Conservation (phyloP, 1,140 invertebrate genomes). For the Pseudomyrmex gracilis region DNA sequence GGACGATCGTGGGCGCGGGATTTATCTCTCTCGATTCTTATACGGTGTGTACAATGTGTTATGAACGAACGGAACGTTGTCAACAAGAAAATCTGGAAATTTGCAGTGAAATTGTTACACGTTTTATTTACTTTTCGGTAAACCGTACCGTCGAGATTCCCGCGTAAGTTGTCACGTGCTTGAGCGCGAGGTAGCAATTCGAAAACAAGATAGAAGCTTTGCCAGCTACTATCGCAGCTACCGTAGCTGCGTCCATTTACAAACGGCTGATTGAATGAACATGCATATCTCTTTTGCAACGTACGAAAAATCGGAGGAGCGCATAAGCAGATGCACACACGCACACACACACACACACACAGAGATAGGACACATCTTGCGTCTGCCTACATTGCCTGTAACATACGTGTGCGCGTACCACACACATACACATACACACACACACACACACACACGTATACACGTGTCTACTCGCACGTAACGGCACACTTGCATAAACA, state of each 20-base stretch:
- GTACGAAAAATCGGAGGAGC: slow-evolving; percentile 48
- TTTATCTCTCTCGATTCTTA: slow-evolving; percentile 68
- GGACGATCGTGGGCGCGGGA: slow-evolving; percentile 47
- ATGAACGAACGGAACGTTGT: slow-evolving; percentile 54
- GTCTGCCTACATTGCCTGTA: slow-evolving; percentile 22
- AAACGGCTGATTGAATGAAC: slow-evolving; percentile 41
- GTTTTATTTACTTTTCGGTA: background rate
- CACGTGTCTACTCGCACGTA: slow-evolving; percentile 61
- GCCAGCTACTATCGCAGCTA: background rate
- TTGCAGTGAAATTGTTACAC: background rate
- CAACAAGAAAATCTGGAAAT: slow-evolving; percentile 33
- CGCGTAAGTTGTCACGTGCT: background rate
- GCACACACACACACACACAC: too few species aligned
- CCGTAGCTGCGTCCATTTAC: background rate
- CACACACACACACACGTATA: slow-evolving; percentile 48
- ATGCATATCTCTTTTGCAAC: slow-evolving; percentile 9
- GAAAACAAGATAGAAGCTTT: background rate
- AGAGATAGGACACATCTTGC: slow-evolving; percentile 35
- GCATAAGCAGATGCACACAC: background rate
- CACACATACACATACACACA: slow-evolving; percentile 1
- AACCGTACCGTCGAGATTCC: background rate
- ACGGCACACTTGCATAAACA: slow-evolving; percentile 30
- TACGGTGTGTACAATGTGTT: slow-evolving; percentile 36
- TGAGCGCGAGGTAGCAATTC: background rate
- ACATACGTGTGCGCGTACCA: slow-evolving; percentile 19